Percentiles rank a stretch among this genome's conserved stretches.
These are phyloP conservation scores for Empidonax traillii DNA, from an alignment of 2,113 vertebrate species.

Conservation along the genomic window DNA sequence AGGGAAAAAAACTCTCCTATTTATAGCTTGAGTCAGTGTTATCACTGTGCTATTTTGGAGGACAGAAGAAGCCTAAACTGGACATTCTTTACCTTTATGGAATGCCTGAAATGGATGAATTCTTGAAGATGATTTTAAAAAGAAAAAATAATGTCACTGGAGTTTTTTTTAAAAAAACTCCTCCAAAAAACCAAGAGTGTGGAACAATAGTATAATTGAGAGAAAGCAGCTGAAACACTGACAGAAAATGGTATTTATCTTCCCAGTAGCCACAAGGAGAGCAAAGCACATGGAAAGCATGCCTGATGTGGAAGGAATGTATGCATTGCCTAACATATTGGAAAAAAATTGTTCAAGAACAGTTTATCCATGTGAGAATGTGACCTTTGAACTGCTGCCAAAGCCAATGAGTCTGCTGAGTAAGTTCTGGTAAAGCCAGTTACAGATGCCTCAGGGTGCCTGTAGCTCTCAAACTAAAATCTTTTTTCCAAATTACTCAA, in stretches of 20 bases:
- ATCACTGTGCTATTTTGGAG: background rate
- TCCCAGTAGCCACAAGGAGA: constrained; percentile 24
- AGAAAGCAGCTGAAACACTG: background rate
- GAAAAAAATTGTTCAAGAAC: constrained; percentile 38
- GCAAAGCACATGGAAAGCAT: constrained; percentile 39
- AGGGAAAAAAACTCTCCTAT: background rate
- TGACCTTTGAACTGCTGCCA: constrained; percentile 51
- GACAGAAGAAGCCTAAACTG: background rate
- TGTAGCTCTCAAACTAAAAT: background rate
- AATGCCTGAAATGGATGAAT: background rate
- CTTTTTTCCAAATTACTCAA: background rate
- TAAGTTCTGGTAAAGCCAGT: constrained; percentile 36
- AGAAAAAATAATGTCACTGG: background rate
- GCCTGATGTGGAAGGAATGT: constrained; percentile 49
- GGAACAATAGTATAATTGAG: background rate
- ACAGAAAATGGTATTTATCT: constrained; percentile 12
- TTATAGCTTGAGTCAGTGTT: background rate
- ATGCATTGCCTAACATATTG: constrained; percentile 38
- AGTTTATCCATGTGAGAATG: constrained; percentile 44
- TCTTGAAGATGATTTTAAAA: background rate
- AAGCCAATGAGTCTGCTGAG: constrained; percentile 18
- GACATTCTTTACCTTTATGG: background rate
- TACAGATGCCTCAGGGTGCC: background rate
- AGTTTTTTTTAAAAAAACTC: background rate
- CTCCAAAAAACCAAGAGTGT: background rate